Base-by-base conservation (phyloP, 2,113 vertebrate genomes). In the Heterotilapia buettikoferi region DNA sequence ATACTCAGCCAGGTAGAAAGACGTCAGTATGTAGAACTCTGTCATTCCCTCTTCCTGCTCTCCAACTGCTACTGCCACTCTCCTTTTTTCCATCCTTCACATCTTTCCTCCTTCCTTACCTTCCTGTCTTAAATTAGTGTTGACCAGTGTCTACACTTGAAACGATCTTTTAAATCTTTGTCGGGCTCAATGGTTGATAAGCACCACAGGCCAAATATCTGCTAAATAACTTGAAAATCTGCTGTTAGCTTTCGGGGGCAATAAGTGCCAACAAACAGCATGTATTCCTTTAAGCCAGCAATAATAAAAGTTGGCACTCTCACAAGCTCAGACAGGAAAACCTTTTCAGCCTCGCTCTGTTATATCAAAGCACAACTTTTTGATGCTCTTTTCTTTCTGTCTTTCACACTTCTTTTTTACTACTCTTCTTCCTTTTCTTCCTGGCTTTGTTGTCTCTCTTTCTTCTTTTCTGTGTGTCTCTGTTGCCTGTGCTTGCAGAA, bases 1-100 rank as follows among this genome's bases (percentile, higher is more conserved):
- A 97, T 98, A 96, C 98, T 99, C 96, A 99, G 98, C 97, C 98
- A 99, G 98, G 98, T 99, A 92, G 97, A 98, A 56, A 85, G 97
- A 98, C 95, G 96, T 97, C 96, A 97, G 97, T 85, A 59, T 97
- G 97, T 79, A 95, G 92, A 38, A 54, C 90, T 94, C 93, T 92
- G 93, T 92, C 94, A 85, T 83, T 91, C 87, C 88, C 79, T 82
- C 91, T 54, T 84, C 78, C 88, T 86, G 80, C 82, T 86, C 87
- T 61, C 26, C 71, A 83, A 1, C 63, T 83, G 54, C 84, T 84
- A 29, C 89, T 52, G 80, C 82, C 18, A 36, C 29, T 82, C 73
- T 85, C 85, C 56, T 81, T 54, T 78, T 83, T 68, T 78, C 79
- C 84, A 50, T 81, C 86, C 83, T 82, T 79, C 56, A 33, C 54